These are phyloP conservation scores for Luffia ferchaultella DNA, from an alignment of 2,888 invertebrate species.

Conservation along the genomic window DNA sequence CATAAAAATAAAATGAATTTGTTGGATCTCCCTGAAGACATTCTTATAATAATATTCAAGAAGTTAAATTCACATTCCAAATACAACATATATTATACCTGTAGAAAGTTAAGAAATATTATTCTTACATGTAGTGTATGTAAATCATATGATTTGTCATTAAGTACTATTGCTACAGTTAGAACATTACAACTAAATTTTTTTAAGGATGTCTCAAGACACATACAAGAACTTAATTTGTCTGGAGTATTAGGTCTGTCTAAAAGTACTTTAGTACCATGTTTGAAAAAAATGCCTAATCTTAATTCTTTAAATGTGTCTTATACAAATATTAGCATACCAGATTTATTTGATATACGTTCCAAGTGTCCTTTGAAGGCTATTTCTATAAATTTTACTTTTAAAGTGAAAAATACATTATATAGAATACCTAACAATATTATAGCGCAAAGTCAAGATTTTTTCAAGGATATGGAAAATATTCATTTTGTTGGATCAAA, in stretches of 20 bases:
- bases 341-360: slow-evolving; percentile 32
- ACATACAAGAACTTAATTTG: slow-evolving; percentile 32
- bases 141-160: slow-evolving; percentile 28
- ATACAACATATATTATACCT: slow-evolving; percentile 29
- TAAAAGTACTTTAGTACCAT: slow-evolving; percentile 27
- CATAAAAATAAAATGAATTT: background rate
- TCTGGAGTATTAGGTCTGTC: slow-evolving; percentile 32
- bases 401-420: slow-evolving; percentile 10
- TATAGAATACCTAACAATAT: slow-evolving; percentile 14
- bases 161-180: slow-evolving; percentile 29
- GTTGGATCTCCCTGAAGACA: slow-evolving; percentile 36
- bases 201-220: slow-evolving; percentile 30
- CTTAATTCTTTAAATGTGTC: slow-evolving; percentile 37
- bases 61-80: slow-evolving; percentile 30
- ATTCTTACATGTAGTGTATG: slow-evolving; percentile 25
- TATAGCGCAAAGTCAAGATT: slow-evolving; percentile 25
- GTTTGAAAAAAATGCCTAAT: slow-evolving; percentile 28
- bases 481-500: slow-evolving; percentile 37
- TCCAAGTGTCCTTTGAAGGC: slow-evolving; percentile 24
- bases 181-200: slow-evolving; percentile 29
- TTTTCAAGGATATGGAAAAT: slow-evolving; percentile 35
- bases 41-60: slow-evolving; percentile 37
- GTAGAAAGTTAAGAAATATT: slow-evolving; percentile 24
- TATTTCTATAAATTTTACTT: background rate
- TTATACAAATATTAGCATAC: slow-evolving; percentile 34